phyloP scores from a whole-genome alignment of 2,888 invertebrate genomes.

The Yponomeuta cagnagella region DNA sequence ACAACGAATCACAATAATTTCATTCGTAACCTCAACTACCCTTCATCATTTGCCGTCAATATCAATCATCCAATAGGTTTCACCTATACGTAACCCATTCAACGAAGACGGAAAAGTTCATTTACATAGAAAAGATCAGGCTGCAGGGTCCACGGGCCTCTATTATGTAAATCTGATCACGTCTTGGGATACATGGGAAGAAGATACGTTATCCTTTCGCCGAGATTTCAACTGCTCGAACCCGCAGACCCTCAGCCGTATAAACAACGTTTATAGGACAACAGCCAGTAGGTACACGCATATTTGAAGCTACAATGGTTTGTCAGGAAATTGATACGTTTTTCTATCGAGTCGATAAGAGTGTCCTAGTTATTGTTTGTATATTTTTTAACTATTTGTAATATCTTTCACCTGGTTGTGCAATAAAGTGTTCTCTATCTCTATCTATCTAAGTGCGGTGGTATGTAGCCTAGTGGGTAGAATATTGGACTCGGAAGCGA shows the following conservation, averaged over 20 bases:
- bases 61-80: neutral
- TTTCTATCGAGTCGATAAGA: no score
- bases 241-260: conserved; percentile 4
- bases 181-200: neutral
- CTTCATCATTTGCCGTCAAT: neutral
- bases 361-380: no score
- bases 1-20: neutral
- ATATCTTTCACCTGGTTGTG: no score
- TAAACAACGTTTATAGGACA: conserved; percentile 12
- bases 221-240: conserved; percentile 10
- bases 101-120: conserved; percentile 10
- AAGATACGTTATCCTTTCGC: conserved; percentile 11
- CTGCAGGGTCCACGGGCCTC: conserved; percentile 9
- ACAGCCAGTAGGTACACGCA: no score
- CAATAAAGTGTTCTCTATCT: no score
- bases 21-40: neutral
- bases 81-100: neutral
- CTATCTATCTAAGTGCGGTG: no score
- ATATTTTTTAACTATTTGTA: no score
- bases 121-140: conserved; percentile 15
- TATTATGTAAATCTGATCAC: conserved; percentile 13
- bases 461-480: no score
- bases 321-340: no score
- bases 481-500: no score
- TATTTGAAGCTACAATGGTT: no score